Evolutionary conservation across 1,140 invertebrate species (phyloP).

Genomic region (Leucophenga varia): DNA sequence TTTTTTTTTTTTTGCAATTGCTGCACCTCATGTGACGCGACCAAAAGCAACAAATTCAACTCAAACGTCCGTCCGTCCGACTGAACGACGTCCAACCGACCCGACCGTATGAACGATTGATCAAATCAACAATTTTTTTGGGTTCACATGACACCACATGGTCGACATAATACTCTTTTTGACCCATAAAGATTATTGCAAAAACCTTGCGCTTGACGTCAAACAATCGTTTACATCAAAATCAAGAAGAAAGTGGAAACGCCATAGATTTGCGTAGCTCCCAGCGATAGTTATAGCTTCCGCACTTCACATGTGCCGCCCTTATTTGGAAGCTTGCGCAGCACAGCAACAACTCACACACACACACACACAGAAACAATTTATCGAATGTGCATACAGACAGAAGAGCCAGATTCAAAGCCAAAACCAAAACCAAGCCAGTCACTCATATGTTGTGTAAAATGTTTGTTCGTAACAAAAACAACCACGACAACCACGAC

Average conservation of each 20-base stretch:
- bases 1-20: not conserved
- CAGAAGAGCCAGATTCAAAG: too few relatives aligned
- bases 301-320: conserved; percentile 55
- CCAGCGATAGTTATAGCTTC: conserved; percentile 52
- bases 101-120: too few relatives aligned
- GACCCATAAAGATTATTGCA: conserved; percentile 33
- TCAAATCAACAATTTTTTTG: conserved; percentile 5
- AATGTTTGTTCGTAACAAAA: conserved; percentile 13
- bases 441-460: conserved; percentile 1
- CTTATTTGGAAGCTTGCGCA: conserved; percentile 56
- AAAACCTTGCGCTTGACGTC: conserved; percentile 37
- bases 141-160: conserved; percentile 30
- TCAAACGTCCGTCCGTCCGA: conserved; percentile 29
- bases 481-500: conserved; percentile 20
- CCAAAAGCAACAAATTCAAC: conserved; percentile 10
- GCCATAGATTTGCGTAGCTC: conserved; percentile 48
- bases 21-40: conserved; percentile 4
- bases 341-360: conserved; percentile 10
- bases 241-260: conserved; percentile 52
- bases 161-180: conserved; percentile 45
- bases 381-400: too few relatives aligned
- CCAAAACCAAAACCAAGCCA: not conserved
- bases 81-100: too few relatives aligned
- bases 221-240: conserved; percentile 45
- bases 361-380: not conserved